Evolutionary conservation across 2,888 invertebrate genomes (phyloP), one percentile per base, ranked within the genome.

Genomic region (Leucoma salicis): DNA sequence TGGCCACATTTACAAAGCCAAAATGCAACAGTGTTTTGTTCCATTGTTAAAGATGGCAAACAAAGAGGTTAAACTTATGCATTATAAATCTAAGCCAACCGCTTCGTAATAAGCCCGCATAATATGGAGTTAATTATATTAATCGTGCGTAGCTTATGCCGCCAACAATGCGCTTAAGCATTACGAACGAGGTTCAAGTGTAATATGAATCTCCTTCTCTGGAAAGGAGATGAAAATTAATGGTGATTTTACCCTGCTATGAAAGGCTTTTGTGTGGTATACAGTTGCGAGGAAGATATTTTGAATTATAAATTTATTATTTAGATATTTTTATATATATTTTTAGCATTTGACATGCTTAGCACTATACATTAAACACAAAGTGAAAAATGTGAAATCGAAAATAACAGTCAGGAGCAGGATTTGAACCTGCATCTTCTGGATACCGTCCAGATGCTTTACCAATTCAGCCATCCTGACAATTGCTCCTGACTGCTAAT

Each of bases 41-140:
- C 14, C 27, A 57, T 57, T 62, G 61, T 61, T 44, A 25, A 39
- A 51, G 39, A 47, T 51, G 48, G 53, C 52, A 50, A 65, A 63
- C 52, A 41, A 44, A 39, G 44, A 21, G 46, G 52, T 2, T 16
- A 42, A 49, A 58, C 45, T 49, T 64, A 53, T 53, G 54, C 53
- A 59, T 57, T 56, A 65, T 68, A 57, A 66, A 63, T 62, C 54
- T 59, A 53, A 60, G 53, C 55, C 47, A 47, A 40, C 42, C 38
- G 50, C 53, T 60, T 48, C 39, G 45, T 64, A 65, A 62, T 58
- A 53, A 56, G 53, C 58, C 50, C 39, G 48, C 43, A 53, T 62
- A 56, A 66, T 61, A 54, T 50, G 46, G 40, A 40, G 50, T 51
- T 65, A 65, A 66, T 66, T 66, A 66, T 53, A 63, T 63, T 62